Conservation (phyloP, 2,888 invertebrate genomes). For the Rhamphomyia laevipes region DNA sequence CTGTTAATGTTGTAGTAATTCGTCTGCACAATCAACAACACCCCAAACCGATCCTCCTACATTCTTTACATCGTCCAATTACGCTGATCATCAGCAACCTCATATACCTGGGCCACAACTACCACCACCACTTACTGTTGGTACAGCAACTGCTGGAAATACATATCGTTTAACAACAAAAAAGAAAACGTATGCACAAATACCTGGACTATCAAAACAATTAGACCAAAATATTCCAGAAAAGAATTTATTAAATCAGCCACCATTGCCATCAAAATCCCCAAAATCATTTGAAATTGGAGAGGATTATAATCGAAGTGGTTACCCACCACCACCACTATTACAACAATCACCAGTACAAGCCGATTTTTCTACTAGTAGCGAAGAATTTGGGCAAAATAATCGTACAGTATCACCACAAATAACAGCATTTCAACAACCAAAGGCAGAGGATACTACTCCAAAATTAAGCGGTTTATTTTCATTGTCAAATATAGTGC, state of each 20-base stretch:
- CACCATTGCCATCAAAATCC: slow-evolving; percentile 3
- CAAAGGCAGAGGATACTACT: slow-evolving; percentile 9
- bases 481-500: slow-evolving; percentile 28
- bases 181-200: slow-evolving; percentile 63
- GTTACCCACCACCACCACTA: not conserved
- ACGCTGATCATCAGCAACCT: slow-evolving; percentile 23
- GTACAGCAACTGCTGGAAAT: slow-evolving; percentile 25
- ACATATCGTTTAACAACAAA: slow-evolving; percentile 56
- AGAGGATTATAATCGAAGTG: slow-evolving; percentile 1
- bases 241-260: slow-evolving; percentile 4
- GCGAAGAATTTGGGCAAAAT: not conserved
- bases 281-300: not conserved
- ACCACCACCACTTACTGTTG: slow-evolving; percentile 9
- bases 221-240: slow-evolving; percentile 6
- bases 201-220: slow-evolving; percentile 49
- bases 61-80: not conserved
- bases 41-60: not conserved
- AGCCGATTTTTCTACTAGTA: not conserved
- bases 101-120: slow-evolving; percentile 26
- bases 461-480: slow-evolving; percentile 18
- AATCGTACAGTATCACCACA: slow-evolving; percentile 3
- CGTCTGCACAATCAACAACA: no score
- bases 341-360: not conserved
- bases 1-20: no score
- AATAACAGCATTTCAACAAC: slow-evolving; percentile 5